Percentiles rank a stretch among this genome's conserved stretches.
Conservation (phyloP, 2,113 vertebrate genomes). For the Odobenus rosmarus region DNA sequence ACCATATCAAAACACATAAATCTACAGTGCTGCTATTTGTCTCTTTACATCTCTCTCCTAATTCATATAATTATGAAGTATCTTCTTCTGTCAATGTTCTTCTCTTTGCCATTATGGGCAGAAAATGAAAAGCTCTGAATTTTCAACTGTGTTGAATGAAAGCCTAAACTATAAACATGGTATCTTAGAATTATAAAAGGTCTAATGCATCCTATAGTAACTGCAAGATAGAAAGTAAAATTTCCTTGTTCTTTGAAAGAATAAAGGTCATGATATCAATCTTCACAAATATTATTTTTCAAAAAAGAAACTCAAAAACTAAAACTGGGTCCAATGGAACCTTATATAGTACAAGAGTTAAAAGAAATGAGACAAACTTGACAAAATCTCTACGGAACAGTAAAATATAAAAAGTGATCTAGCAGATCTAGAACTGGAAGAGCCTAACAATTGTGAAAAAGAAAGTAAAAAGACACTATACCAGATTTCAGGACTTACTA, state of each 20-base stretch:
- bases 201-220: not conserved
- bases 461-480: not conserved
- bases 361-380: not conserved
- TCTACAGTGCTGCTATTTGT: not conserved
- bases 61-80: not conserved
- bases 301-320: not conserved
- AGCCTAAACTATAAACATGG: not conserved
- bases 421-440: not conserved
- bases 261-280: not conserved
- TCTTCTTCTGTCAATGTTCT: not conserved
- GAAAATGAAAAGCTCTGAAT: not conserved
- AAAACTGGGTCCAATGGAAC: not conserved
- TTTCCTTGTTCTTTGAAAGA: not conserved
- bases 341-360: not conserved
- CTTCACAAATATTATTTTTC: not conserved
- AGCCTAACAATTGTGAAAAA: not conserved
- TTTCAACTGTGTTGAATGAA: not conserved
- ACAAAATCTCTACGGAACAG: not conserved
- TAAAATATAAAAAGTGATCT: not conserved
- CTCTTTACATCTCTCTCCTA: not conserved
- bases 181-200: not conserved
- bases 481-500: not conserved
- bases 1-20: not conserved
- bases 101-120: not conserved
- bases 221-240: not conserved